Evolutionary conservation across 2,113 vertebrate species (phyloP), one percentile per base, ranked within the genome.

Genomic region (Sprattus sprattus): DNA sequence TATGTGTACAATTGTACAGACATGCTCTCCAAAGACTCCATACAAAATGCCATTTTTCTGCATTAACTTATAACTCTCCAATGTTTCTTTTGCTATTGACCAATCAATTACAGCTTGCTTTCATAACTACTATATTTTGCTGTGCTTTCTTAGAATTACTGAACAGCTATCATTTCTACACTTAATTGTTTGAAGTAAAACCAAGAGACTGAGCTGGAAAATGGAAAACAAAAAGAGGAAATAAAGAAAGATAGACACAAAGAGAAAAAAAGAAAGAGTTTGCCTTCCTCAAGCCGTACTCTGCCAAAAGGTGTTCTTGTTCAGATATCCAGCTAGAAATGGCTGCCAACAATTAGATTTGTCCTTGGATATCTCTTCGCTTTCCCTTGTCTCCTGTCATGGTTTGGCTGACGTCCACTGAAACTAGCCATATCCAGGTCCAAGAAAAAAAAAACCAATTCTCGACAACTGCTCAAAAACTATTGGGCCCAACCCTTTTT

Each of bases 281-380:
- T 89, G 89, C 92, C 91, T 93, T 92, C 91, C 89, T 92, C 90
- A 89, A 90, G 89, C 89, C 91, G 91, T 92, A 89, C 87, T 87
- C 93, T 95, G 94, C 94, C 95, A 95, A 94, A 94, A 95, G 94
- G 94, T 95, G 92, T 93, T 94, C 93, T 92, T 91, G 94, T 90
- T 93, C 93, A 93, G 93, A 94, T 94, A 93, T 94, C 95, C 93
- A 91, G 92, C 90, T 91, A 90, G 92, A 92, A 92, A 92, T 87
- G 90, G 83, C 93, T 94, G 94, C 95, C 95, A 96, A 95, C 94
- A 94, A 94, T 94, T 92, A 93, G 93, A 93, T 95, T 94, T 95
- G 94, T 95, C 94, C 95, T 95, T 96, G 95, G 93, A 95, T 93
- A 87, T 85, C 86, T 87, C 89, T 86, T 82, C 50, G 87, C 84